Percentiles rank a stretch among this genome's conserved stretches.
These are phyloP conservation scores for Phaenicophaeus curvirostris DNA, from an alignment of 2,797 vertebrate species.

Conservation along the genomic window DNA sequence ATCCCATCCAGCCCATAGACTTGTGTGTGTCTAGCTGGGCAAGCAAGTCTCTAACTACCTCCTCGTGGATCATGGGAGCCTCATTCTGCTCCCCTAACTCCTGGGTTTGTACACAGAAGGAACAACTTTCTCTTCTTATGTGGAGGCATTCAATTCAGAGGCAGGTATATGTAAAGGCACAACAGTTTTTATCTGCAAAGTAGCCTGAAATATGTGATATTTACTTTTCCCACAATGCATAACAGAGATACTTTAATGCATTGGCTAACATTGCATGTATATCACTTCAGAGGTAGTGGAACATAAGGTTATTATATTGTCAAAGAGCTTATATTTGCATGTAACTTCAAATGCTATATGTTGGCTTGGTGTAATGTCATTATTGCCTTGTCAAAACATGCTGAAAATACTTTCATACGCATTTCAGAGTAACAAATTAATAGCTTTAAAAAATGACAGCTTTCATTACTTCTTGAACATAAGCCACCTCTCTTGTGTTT, in stretches of 20 bases:
- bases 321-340: rapidly evolving
- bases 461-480: not conserved
- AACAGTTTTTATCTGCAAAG: not conserved
- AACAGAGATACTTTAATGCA: not conserved
- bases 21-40: no score
- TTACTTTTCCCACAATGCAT: not conserved
- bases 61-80: no score
- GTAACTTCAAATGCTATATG: not conserved
- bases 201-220: not conserved
- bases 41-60: no score
- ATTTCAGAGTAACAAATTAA: not conserved
- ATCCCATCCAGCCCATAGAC: no score
- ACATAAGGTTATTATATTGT: not conserved
- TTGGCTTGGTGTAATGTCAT: not conserved
- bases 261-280: not conserved
- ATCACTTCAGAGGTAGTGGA: not conserved
- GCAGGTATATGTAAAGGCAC: not conserved
- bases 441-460: not conserved
- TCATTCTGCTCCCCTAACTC: no score
- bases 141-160: not conserved
- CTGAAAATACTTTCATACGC: not conserved
- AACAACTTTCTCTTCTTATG: not conserved
- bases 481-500: not conserved
- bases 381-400: not conserved
- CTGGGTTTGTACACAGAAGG: no score